These are phyloP conservation scores for Zaprionus lineosus DNA, from an alignment of 2,888 invertebrate genomes.

Conservation along the genomic window DNA sequence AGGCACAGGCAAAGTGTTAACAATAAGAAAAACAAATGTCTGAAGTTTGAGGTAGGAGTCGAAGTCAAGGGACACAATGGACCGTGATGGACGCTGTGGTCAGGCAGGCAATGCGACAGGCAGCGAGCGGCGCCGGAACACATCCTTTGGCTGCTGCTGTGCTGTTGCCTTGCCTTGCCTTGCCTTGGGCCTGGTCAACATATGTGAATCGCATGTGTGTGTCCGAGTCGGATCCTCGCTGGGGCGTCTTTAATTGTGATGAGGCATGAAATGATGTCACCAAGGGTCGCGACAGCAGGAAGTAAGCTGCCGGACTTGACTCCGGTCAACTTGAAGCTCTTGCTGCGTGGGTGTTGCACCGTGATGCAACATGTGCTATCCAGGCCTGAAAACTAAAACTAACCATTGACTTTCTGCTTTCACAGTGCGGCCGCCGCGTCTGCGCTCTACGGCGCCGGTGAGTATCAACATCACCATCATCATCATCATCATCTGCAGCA, in stretches of 20 bases:
- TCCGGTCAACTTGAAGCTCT: conserved; percentile 27
- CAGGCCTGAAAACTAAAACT: conserved; percentile 26
- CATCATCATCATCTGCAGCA: conserved; percentile 31
- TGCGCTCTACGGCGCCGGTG: conserved; percentile 65
- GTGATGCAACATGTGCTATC: conserved; percentile 72
- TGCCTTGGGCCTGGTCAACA: conserved; percentile 63
- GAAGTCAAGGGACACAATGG: neutral
- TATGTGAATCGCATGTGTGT: conserved; percentile 73
- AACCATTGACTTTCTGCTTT: conserved; percentile 8
- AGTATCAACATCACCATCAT: conserved; percentile 51
- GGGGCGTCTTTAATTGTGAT: conserved; percentile 74
- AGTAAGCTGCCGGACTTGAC: conserved; percentile 32
- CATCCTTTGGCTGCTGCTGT: conserved; percentile 1
- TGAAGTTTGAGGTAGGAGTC: conserved; percentile 12
- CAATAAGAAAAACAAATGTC: conserved; percentile 74
- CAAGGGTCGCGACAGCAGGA: conserved; percentile 65
- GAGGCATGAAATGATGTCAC: conserved; percentile 81
- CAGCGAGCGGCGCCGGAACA: conserved; percentile 34
- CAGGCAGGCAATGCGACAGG: conserved; percentile 7
- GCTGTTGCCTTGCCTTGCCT: too few relatives aligned
- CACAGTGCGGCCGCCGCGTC: conserved; percentile 63
- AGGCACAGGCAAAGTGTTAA: conserved; percentile 54
- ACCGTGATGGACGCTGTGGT: neutral
- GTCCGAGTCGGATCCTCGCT: conserved; percentile 15
- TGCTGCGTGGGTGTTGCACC: conserved; percentile 64